Evolutionary conservation across 2,113 vertebrate species (phyloP).

Genomic region (Crotalus viridis): DNA sequence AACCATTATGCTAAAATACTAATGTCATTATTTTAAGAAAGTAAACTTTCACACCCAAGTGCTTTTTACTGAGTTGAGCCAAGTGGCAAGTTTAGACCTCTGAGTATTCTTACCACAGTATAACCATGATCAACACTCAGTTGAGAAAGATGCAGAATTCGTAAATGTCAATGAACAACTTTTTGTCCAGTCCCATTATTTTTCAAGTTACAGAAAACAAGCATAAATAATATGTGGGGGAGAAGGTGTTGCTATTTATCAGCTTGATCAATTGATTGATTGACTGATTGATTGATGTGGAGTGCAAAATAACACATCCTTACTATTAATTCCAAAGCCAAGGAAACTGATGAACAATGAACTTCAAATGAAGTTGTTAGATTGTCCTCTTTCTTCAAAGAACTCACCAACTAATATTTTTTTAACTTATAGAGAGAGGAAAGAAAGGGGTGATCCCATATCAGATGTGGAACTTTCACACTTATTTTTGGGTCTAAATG

Average conservation of each 20-base stretch:
- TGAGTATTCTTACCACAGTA: background rate
- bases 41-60: background rate
- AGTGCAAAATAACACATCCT: background rate
- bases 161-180: conserved; percentile 23
- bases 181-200: conserved; percentile 17
- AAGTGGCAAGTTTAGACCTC: background rate
- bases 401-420: background rate
- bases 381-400: background rate
- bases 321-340: background rate
- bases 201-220: background rate
- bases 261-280: background rate
- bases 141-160: background rate
- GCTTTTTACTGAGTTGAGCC: background rate
- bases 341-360: background rate
- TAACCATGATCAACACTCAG: background rate
- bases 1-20: background rate
- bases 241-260: background rate
- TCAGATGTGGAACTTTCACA: background rate
- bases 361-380: background rate
- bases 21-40: background rate
- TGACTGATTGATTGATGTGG: background rate
- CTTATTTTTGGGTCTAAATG: background rate
- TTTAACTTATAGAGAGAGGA: background rate
- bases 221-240: background rate
- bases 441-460: background rate